These are phyloP conservation scores for Aphis gossypii DNA, from an alignment of 1,140 invertebrate species.

Conservation along the genomic window DNA sequence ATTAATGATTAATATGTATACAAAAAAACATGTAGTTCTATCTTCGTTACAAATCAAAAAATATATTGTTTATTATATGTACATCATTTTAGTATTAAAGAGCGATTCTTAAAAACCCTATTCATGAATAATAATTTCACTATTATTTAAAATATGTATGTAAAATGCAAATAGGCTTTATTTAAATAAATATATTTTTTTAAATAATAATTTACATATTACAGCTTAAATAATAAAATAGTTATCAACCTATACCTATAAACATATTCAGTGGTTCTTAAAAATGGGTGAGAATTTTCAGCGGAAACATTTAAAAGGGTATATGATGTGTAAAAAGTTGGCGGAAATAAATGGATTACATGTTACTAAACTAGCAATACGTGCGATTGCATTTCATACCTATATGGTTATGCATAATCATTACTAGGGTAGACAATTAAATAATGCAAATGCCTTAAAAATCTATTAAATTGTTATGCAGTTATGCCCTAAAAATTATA, in stretches of 20 bases:
- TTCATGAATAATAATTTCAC: background rate
- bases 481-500: too few relatives aligned
- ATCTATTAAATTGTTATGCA: too few relatives aligned
- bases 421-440: too few relatives aligned
- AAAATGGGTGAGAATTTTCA: background rate
- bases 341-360: background rate
- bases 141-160: background rate
- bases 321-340: background rate
- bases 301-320: constrained; percentile 3
- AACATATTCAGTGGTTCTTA: background rate
- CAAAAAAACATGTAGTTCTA: background rate
- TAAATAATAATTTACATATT: background rate
- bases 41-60: background rate
- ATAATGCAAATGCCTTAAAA: too few relatives aligned
- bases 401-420: background rate
- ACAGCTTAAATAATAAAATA: background rate
- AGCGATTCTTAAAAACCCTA: background rate
- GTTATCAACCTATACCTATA: background rate
- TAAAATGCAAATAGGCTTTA: background rate
- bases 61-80: background rate
- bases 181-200: background rate
- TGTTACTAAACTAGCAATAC: background rate
- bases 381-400: background rate
- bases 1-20: background rate
- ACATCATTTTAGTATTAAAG: background rate